Evolutionary conservation across 1,140 invertebrate genomes (phyloP).

Genomic region (Brachionus manjavacas): DNA sequence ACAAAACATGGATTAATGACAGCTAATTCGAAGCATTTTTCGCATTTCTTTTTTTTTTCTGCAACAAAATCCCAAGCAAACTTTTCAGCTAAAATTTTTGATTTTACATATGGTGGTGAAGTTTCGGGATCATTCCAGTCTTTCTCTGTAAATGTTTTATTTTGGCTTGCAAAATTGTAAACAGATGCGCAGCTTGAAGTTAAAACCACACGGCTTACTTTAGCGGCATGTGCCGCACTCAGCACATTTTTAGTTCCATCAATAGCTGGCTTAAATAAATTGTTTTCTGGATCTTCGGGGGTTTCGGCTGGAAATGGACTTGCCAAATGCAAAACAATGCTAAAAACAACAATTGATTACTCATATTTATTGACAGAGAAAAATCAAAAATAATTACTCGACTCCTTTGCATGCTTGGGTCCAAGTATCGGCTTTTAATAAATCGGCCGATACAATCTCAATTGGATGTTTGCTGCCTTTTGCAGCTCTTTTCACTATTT

Average conservation of each 20-base stretch:
- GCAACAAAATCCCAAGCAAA: conserved; percentile 63
- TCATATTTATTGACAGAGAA: not conserved
- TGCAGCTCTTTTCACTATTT: conserved; percentile 54
- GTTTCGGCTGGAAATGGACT: conserved; percentile 59
- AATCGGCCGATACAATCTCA: conserved; percentile 57
- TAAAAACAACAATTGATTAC: not conserved
- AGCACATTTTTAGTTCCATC: conserved; percentile 62
- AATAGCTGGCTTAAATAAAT: conserved; percentile 60
- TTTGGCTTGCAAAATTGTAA: conserved; percentile 51
- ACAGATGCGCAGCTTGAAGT: conserved; percentile 62
- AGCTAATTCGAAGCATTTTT: conserved; percentile 57
- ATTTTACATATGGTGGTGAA: conserved; percentile 56
- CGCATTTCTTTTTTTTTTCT: conserved; percentile 46
- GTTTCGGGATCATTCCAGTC: conserved; percentile 59
- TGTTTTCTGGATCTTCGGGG: conserved; percentile 54
- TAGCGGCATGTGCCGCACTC: conserved; percentile 58
- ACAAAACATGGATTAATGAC: conserved; percentile 61
- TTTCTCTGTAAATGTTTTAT: conserved; percentile 59
- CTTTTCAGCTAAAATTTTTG: conserved; percentile 62
- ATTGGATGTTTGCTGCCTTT: conserved; percentile 57
- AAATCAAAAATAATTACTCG: not conserved
- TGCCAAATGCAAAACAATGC: conserved; percentile 61
- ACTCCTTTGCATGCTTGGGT: conserved; percentile 60
- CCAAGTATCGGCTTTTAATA: conserved; percentile 53
- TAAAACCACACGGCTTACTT: conserved; percentile 62